Evolutionary conservation across 2,797 vertebrate species (phyloP), one percentile per base, ranked within the genome.

Genomic region (Hemibagrus guttatus): DNA sequence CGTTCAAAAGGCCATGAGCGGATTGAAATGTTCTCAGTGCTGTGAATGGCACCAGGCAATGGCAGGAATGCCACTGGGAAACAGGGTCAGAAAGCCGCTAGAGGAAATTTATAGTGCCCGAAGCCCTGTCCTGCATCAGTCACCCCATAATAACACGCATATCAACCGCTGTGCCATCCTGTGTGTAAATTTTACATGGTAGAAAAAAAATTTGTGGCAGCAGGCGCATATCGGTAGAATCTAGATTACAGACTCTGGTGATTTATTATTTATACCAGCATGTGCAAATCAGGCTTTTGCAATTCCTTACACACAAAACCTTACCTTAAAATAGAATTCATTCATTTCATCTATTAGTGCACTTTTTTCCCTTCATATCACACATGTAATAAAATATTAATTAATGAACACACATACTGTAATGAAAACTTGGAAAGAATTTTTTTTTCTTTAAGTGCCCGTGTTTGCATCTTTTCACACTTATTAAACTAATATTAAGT

Each of bases 71-170:
- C 14, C 6, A 39, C 75, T 59, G 58, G 42, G 75, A 92, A 90
- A 91, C 92, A 88, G 92, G 83, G 68, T 85, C 81, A 84, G 85
- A 75, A 31, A 92, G 91, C 91, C 91, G 92, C 93, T 94, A 94
- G 95, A 95, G 93, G 94, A 95, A 95, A 96, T 95, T 89, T 94
- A 95, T 93, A 93, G 94, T 93, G 92, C 92, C 94, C 94, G 93
- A 93, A 93, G 93, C 93, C 92, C 92, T 89, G 31, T 92, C 91
- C 90, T 91, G 91, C 93, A 95, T 94, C 94, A 94, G 94, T 96
- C 95, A 95, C 86, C 81, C 92, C 90, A 90, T 92, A 95, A 95
- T 94, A 95, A 95, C 93, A 93, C 87, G 89, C 88, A 90, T 92
- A 93, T 95, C 94, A 95, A 88, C 92, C 92, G 91, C 91, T 90